These are phyloP conservation scores for Pomacea maculata DNA, from an alignment of 1,140 invertebrate species.

Conservation along the genomic window DNA sequence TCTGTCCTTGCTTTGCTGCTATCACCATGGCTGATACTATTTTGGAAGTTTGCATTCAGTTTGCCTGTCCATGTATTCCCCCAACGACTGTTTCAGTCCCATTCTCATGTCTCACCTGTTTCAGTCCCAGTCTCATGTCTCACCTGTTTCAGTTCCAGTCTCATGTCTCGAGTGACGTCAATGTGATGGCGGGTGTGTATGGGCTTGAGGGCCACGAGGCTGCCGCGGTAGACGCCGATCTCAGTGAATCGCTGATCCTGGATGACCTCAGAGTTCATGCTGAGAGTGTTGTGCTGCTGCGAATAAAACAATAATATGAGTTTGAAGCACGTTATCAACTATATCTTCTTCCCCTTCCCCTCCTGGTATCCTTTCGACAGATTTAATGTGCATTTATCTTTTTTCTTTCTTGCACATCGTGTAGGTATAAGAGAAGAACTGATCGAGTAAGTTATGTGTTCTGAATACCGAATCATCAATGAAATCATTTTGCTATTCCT, in stretches of 20 bases:
- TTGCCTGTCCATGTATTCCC: too few species aligned
- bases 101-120: slow-evolving; percentile 17
- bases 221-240: slow-evolving; percentile 85
- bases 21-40: too few species aligned
- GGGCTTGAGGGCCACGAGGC: slow-evolving; percentile 87
- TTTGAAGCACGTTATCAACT: too few species aligned
- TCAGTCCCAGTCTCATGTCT: not conserved
- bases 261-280: slow-evolving; percentile 23
- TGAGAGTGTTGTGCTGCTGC: slow-evolving; percentile 23
- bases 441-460: too few species aligned
- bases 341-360: too few species aligned
- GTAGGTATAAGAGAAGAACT: not conserved
- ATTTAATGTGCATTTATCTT: too few species aligned
- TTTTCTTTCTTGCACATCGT: not conserved
- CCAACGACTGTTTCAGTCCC: too few species aligned
- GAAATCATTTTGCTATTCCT: not conserved
- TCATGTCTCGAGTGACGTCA: slow-evolving; percentile 43
- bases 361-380: too few species aligned
- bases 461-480: not conserved
- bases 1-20: too few species aligned
- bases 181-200: slow-evolving; percentile 36
- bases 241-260: slow-evolving; percentile 75
- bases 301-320: not conserved
- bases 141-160: slow-evolving; percentile 50
- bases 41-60: too few species aligned